Evolutionary conservation across 2,113 vertebrate genomes (phyloP), one percentile per base, ranked within the genome.

Genomic region (Engystomops pustulosus): DNA sequence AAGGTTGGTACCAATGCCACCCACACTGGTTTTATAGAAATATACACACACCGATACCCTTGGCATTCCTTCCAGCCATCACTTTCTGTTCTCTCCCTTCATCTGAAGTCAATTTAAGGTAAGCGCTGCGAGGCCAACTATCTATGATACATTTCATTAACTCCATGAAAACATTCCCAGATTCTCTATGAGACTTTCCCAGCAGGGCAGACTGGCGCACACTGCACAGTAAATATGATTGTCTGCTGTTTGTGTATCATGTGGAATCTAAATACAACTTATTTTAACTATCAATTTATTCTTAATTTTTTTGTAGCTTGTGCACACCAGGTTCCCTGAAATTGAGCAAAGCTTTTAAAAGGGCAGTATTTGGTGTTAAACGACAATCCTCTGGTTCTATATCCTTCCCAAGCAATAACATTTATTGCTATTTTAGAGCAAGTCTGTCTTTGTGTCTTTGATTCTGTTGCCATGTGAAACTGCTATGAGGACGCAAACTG

Each of bases 141-240:
- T 67, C 62, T 67, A 67, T 67, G 62, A 67, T 67, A 67, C 62
- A 67, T 67, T 67, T 36, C 62, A 67, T 67, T 67, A 67, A 34
- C 62, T 67, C 27, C 27, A 17, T 65, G 60, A 65, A 32, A 65
- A 65, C 60, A 65, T 65, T 65, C 62, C 62, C 62, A 36, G 62
- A 67, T 36, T 67, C 32, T 67, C 62, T 8, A 34, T 30, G 32
- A 67, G 32, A 67, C 62, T 67, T 36, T 67, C 62, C 62, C 62
- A 36, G 62, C 17, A 3, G 30, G 32, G 5, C 27, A 67, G 62
- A 67, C 17, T 32, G 62, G 15, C 18, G 17, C 32, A 15, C 53
- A 32, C 30, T 18, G 62, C 62, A 18, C 27, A 36, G 30, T 36
- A 20, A 67, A 67, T 36, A 67, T 32, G 17, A 67, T 36, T 4